Percentiles rank a stretch among this genome's conserved stretches.
Evolutionary conservation across 2,113 vertebrate species (phyloP).

Genomic region (Antennarius striatus): DNA sequence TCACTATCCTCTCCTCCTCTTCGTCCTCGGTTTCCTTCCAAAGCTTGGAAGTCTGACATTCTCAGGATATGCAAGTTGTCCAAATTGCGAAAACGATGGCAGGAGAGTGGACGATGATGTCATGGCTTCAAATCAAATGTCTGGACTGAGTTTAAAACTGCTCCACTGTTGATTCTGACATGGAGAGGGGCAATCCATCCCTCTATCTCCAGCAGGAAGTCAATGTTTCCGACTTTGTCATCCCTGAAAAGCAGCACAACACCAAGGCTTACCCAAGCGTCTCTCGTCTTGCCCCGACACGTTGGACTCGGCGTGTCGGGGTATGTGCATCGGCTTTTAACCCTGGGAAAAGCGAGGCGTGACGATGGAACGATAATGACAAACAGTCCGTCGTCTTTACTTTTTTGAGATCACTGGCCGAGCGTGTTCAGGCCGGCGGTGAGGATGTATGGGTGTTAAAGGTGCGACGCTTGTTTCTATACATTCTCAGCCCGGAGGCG

Average conservation of each 20-base stretch:
- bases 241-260: constrained; percentile 22
- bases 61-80: background rate
- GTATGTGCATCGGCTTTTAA: background rate
- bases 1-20: background rate
- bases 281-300: constrained; percentile 23
- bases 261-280: constrained; percentile 12
- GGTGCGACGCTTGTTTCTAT: background rate
- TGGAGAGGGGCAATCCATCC: rapidly evolving
- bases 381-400: constrained; percentile 30
- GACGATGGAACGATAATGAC: constrained; percentile 11
- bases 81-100: background rate
- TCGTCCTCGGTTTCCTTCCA: background rate
- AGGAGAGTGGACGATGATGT: background rate
- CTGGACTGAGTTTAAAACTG: background rate
- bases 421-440: constrained; percentile 32
- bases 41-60: background rate
- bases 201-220: constrained; percentile 3
- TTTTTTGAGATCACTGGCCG: constrained; percentile 15
- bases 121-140: background rate
- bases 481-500: constrained; percentile 22
- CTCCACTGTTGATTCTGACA: background rate
- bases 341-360: background rate
- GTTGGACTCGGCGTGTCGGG: constrained; percentile 4
- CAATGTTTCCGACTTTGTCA: constrained; percentile 32
- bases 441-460: constrained; percentile 10